Evolutionary conservation across 2,888 invertebrate genomes (phyloP), one percentile per base, ranked within the genome.

Genomic region (Acronicta leporina): DNA sequence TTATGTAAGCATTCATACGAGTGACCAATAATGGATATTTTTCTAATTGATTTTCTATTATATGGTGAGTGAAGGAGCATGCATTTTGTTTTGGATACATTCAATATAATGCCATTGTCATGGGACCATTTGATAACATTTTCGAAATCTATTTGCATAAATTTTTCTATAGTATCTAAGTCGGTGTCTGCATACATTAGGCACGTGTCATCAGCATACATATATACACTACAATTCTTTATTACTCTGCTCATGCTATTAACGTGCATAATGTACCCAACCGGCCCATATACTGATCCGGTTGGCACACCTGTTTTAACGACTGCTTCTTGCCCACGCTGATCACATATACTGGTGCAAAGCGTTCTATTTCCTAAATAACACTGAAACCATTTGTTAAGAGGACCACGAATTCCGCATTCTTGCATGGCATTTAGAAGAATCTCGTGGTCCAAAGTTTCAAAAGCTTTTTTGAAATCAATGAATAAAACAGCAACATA

Each of bases 41-140:
- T 41, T 30, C 30, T 40, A 40, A 40, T 11, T n/a, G 43, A 43
- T 43, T 43, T 43, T 43, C 20, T 16, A 14, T 43, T 20, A 43
- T 43, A 43, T 15, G 50, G 42, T 42, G 50, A 50, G 15, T 42
- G 15, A 41, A 42, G 41, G 41, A 25, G 30, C 30, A 50, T 50
- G 20, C 25, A 13, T 40, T 50, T 41, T n/a, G 50, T 50, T 50
- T 50, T 50, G 14, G 9, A 14, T 16, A 14, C 16, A 20, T 49
- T 49, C n/a, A 49, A 6, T 20, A 49, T 40, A 13, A 49, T 49
- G 13, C 50, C 41, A 42, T 41, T 42, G 27, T 50, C 50, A 10
- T 50, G 50, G 10, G 50, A 20, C 50, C 50, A 50, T 15, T 42
- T 50, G 13, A 25, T 14, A 13, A 50, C 40, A 6, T 41, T 27